Evolutionary conservation across 2,797 vertebrate species (phyloP).

Genomic region (Decapterus maruadsi): DNA sequence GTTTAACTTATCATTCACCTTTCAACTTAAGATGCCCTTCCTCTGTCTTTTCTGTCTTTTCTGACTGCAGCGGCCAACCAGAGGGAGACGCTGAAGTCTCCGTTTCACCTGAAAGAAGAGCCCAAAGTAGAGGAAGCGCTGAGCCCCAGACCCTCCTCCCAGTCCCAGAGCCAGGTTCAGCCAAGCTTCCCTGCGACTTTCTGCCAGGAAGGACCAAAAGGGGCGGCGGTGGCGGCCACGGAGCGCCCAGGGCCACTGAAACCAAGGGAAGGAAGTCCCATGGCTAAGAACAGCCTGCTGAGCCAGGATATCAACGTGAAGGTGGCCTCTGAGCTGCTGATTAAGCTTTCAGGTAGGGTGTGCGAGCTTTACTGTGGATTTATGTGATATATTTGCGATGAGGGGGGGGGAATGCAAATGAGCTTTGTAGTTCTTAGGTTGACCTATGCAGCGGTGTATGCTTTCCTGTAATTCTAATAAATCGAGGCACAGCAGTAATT

Average conservation of each 20-base stretch:
- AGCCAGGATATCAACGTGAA: conserved; percentile 95
- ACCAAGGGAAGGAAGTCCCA: conserved; percentile 86
- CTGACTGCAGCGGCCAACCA: conserved; percentile 94
- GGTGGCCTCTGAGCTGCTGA: conserved; percentile 97
- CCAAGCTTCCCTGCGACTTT: conserved; percentile 84
- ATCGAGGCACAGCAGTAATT: conserved; percentile 20
- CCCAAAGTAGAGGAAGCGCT: conserved; percentile 90
- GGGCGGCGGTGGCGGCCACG: conserved; percentile 68
- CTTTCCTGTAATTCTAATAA: conserved; percentile 4
- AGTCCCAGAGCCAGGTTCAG: conserved; percentile 78
- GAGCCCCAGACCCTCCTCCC: conserved; percentile 84
- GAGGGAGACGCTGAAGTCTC: conserved; percentile 94
- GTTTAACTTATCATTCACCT: conserved; percentile 3
- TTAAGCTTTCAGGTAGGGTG: conserved; percentile 95
- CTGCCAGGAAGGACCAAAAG: conserved; percentile 85
- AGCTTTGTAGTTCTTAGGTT: neutral
- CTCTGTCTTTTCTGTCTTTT: conserved; percentile 8
- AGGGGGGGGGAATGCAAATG: conserved; percentile 12
- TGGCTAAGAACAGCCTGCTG: conserved; percentile 87
- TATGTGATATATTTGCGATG: neutral
- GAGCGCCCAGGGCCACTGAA: conserved; percentile 82
- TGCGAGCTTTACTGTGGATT: conserved; percentile 11
- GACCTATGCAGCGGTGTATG: neutral
- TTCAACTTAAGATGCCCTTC: neutral
- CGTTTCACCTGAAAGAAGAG: conserved; percentile 96